Evolutionary conservation across 2,113 vertebrate genomes (phyloP), one percentile per base, ranked within the genome.

Genomic region (Anseranas semipalmata): DNA sequence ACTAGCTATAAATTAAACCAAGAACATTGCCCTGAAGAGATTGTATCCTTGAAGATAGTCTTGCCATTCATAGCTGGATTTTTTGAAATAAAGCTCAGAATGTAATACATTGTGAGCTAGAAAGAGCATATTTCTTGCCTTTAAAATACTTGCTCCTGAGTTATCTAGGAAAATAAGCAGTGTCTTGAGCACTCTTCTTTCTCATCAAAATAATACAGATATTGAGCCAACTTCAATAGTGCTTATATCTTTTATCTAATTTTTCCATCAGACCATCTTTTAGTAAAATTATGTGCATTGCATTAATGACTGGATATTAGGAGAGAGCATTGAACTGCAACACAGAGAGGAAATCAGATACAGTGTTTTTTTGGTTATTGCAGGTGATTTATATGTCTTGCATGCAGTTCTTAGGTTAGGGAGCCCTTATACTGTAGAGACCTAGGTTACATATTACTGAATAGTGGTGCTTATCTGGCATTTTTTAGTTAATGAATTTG

Each of bases 401-500:
- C 37, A 16, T 70, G 41, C 17, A 43, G 50, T 85, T 81, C 66
- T 67, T 50, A 27, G 87, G 62, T 63, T 63, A 76, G 43, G 39
- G 27, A 87, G 30, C 71, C 43, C 45, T 93, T 72, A 50, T 55
- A 35, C 45, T 87, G 82, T 89, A 80, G 27, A 75, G 87, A 85
- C 41, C 53, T 50, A 24, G 16, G 37, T 89, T 93, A 63, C 8
- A 6, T 24, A 39, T 15, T 92, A 66, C 59, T 79, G 77, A 89
- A 56, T 73, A 85, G 35, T 11, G 10, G 35, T 48, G 58, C 71
- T 93, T 63, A 53, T 60, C n/a, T 75, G 58, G 79, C 74, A 77
- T 75, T 73, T 82, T 82, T 81, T 94, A 86, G 72, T 63, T 86
- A 89, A 93, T 87, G 55, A 68, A 77, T 88, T 93, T 86, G 73